phyloP scores from a whole-genome alignment of 1,140 invertebrate genomes.

The Rhyzopertha dominica region DNA sequence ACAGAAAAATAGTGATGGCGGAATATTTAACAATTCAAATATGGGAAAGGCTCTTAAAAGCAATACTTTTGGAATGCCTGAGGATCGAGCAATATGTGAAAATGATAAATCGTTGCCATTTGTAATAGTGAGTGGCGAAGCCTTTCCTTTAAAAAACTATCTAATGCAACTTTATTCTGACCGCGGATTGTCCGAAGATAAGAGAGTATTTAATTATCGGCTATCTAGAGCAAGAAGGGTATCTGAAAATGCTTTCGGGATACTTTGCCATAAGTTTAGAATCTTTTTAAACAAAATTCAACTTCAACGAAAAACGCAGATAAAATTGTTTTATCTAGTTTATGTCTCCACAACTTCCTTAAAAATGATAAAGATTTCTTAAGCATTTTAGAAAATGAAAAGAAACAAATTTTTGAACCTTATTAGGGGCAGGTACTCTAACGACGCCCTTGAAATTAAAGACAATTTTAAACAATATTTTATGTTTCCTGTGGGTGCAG shows the following conservation, averaged over 20 bases:
- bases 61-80: conserved; percentile 26
- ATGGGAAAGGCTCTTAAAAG: conserved; percentile 20
- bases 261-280: conserved; percentile 38
- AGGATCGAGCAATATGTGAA: conserved; percentile 18
- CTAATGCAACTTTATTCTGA: too few relatives aligned
- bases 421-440: too few relatives aligned
- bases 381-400: too few relatives aligned
- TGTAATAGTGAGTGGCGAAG: conserved; percentile 43
- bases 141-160: conserved; percentile 39
- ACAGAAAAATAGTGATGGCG: conserved; percentile 42
- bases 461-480: too few relatives aligned
- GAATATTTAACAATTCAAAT: conserved; percentile 23
- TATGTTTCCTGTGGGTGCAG: too few relatives aligned
- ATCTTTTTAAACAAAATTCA: conserved; percentile 35
- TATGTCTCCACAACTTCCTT: conserved; percentile 23
- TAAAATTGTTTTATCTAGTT: conserved; percentile 11
- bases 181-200: too few relatives aligned
- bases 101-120: conserved; percentile 29
- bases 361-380: too few relatives aligned
- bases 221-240: conserved; percentile 37
- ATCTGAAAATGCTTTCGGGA: conserved; percentile 49
- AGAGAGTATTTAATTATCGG: conserved; percentile 44
- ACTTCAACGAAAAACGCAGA: conserved; percentile 14
- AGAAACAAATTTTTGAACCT: too few relatives aligned
- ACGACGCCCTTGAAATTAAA: too few relatives aligned